These are phyloP conservation scores for Spinibarbus caldwelli DNA, from an alignment of 2,797 vertebrate species.

Conservation along the genomic window DNA sequence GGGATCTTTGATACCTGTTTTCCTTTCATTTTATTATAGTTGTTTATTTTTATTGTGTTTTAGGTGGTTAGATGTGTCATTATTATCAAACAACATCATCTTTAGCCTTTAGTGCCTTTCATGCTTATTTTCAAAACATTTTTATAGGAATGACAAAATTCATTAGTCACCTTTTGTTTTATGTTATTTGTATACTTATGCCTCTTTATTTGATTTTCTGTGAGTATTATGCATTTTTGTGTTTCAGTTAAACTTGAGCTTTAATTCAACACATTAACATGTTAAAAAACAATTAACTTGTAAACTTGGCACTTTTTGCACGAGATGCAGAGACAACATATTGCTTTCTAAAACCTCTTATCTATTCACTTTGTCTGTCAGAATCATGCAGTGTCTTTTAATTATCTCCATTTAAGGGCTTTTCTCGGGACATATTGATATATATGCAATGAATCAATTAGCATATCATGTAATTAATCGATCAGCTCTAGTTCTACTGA, in stretches of 20 bases:
- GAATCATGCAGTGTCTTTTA: neutral
- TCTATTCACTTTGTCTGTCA: neutral
- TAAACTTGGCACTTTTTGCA: slow-evolving; percentile 10
- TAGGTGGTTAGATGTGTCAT: neutral
- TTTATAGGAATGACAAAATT: neutral
- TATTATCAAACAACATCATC: slow-evolving; percentile 14
- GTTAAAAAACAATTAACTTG: neutral
- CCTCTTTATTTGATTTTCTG: neutral
- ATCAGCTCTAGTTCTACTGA: neutral
- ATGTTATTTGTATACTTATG: neutral
- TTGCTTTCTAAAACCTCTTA: neutral
- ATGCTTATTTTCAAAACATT: slow-evolving; percentile 27
- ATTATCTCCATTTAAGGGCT: neutral
- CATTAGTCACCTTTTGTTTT: slow-evolving; percentile 11
- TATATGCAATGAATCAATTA: neutral
- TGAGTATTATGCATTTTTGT: neutral
- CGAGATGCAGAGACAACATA: neutral
- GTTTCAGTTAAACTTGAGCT: neutral
- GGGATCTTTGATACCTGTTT: neutral
- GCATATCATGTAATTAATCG: slow-evolving; percentile 19
- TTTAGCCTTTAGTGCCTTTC: slow-evolving; percentile 21
- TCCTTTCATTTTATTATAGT: slow-evolving; percentile 2
- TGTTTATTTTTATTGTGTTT: neutral
- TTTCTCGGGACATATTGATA: neutral
- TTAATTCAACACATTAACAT: neutral